phyloP scores from a whole-genome alignment of 2,888 invertebrate species.

The Sericinus montela region DNA sequence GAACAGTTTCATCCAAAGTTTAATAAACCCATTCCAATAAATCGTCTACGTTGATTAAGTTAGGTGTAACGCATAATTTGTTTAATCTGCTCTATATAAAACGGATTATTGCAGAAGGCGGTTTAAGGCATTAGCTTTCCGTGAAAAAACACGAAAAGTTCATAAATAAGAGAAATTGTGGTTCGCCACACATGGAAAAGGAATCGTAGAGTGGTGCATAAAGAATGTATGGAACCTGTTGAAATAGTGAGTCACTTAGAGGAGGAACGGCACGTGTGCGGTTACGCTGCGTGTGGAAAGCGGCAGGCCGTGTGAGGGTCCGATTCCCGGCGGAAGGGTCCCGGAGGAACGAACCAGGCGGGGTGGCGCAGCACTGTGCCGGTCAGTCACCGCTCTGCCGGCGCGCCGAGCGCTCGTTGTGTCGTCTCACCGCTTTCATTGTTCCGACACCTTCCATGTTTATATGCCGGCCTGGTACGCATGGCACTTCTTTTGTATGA shows the following conservation, averaged over 20 bases:
- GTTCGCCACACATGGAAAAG: slow-evolving; percentile 7
- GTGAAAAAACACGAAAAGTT: slow-evolving; percentile 21
- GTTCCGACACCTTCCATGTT: slow-evolving; percentile 56
- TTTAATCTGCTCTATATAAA: too few species aligned
- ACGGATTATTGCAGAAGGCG: not conserved
- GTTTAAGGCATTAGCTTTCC: slow-evolving; percentile 20
- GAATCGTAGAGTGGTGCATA: slow-evolving; percentile 18
- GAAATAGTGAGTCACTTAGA: slow-evolving; percentile 33
- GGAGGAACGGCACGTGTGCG: slow-evolving; percentile 34
- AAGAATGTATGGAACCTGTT: slow-evolving; percentile 37
- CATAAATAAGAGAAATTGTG: slow-evolving; percentile 17
- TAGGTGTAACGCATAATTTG: too few species aligned
- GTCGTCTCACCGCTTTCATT: slow-evolving; percentile 38
- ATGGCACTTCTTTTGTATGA: slow-evolving; percentile 51
- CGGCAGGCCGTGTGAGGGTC: slow-evolving; percentile 43
- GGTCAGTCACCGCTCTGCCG: slow-evolving; percentile 77
- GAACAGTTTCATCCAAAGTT: not conserved
- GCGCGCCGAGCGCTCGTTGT: slow-evolving; percentile 65
- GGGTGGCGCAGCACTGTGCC: slow-evolving; percentile 74
- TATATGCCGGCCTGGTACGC: slow-evolving; percentile 55
- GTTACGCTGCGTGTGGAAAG: slow-evolving; percentile 41
- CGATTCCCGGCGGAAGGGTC: slow-evolving; percentile 69
- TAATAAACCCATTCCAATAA: not conserved
- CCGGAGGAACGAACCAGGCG: slow-evolving; percentile 64
- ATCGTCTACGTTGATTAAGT: too few species aligned